Evolutionary conservation across 2,797 vertebrate genomes (phyloP).

Genomic region (Florisuga fusca): DNA sequence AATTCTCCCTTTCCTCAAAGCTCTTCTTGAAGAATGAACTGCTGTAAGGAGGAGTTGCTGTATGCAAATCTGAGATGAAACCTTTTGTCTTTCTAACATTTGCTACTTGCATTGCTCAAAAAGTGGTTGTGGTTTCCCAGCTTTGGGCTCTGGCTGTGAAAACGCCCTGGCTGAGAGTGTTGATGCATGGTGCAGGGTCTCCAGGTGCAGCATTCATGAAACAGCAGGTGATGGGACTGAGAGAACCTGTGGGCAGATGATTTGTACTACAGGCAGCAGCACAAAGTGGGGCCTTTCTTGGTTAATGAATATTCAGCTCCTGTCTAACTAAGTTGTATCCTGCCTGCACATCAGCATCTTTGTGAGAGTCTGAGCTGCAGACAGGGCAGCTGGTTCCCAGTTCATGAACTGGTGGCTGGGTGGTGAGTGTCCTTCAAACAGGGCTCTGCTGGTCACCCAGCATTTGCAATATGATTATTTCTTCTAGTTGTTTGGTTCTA

Average conservation of each 20-base stretch:
- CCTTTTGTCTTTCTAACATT: background rate
- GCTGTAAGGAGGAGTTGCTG: background rate
- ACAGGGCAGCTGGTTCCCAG: background rate
- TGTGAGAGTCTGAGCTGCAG: constrained; percentile 1
- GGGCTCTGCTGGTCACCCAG: constrained; percentile 14
- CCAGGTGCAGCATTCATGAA: background rate
- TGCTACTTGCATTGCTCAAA: background rate
- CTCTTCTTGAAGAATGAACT: background rate
- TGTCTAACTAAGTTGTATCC: background rate
- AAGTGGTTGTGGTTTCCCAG: background rate
- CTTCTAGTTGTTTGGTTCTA: background rate
- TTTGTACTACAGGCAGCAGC: background rate
- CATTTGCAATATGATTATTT: background rate
- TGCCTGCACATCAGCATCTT: background rate
- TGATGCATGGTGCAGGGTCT: background rate
- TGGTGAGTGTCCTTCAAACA: background rate
- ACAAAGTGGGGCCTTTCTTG: background rate
- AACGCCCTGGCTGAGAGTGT: background rate
- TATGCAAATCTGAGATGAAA: background rate
- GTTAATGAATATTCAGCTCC: constrained; percentile 7
- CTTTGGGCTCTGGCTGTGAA: background rate
- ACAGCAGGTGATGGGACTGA: background rate
- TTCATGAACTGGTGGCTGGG: background rate
- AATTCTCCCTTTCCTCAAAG: background rate
- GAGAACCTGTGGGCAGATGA: background rate